Base-by-base conservation (phyloP, 92 coral and sea anemone species). In the Phenganax stokvisi region DNA sequence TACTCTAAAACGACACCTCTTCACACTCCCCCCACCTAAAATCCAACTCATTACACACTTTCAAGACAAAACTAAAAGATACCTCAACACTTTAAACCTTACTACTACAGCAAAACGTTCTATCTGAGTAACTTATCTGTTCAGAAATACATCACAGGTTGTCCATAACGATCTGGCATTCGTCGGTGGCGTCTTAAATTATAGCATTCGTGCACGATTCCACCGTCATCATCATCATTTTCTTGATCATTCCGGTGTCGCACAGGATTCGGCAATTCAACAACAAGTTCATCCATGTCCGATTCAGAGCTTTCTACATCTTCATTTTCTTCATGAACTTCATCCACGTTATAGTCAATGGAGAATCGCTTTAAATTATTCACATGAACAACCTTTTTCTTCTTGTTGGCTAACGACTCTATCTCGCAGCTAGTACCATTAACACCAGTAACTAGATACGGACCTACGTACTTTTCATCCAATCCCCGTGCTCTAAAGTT, bases 351-450 rank as follows among this genome's bases (percentile, higher is more conserved):
- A 64, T 64, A 64, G 71, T 64, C 71, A 64, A 64, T 64, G 8
- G 71, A 64, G 29, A 64, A 64, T 64, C 71, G 71, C 29, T 64
- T 64, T 64, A 64, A 64, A 64, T 64, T 64, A 47, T 64, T 64
- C 12, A 47, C 71, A 64, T 59, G 65, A 59, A 59, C 65, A 59
- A 59, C 65, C 65, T 59, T 64, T 64, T 13, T 64, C 3, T 1
- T 64, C 47, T 64, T 64, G 71, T 64, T 64, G 71, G 44, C 71
- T 64, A 64, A 20, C 25, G 25, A 20, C 25, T 20, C 25, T 20
- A 20, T 20, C 25, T 20, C 25, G 25, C 25, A 20, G 25, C 25
- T 20, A 20, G 25, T 20, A 20, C 25, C 25, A 20, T 20, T 20
- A 20, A 20, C 25, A 20, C 25, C 25, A 20, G 25, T 20, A 20